Conservation (phyloP, 2,797 vertebrate genomes). For the Danio albolineatus region DNA sequence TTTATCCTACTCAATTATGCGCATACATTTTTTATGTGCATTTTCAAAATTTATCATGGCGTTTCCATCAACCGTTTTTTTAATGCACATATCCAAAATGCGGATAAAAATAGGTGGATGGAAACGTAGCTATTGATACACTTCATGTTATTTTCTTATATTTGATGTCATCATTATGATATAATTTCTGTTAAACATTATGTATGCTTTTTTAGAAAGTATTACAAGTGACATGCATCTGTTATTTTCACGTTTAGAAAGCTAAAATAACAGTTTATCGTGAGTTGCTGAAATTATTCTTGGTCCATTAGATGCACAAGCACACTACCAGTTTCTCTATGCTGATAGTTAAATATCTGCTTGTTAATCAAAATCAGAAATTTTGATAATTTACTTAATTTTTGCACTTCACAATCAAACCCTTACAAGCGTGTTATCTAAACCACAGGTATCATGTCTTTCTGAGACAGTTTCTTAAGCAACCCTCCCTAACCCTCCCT, state of each 20-base stretch:
- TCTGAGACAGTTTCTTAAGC: constrained; percentile 39
- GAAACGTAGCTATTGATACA: too few relatives aligned
- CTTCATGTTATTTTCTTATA: too few relatives aligned
- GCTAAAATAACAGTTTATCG: background rate
- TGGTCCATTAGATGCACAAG: background rate
- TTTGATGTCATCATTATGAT: too few relatives aligned
- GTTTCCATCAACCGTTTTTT: too few relatives aligned
- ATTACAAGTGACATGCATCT: too few relatives aligned
- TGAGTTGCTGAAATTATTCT: background rate
- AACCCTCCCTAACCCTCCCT: constrained; percentile 44
- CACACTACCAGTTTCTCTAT: background rate
- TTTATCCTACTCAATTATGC: too few relatives aligned
- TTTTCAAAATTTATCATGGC: too few relatives aligned
- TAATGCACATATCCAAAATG: too few relatives aligned
- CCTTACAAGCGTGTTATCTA: background rate
- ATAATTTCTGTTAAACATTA: too few relatives aligned
- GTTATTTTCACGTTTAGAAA: background rate
- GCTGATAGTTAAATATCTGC: background rate
- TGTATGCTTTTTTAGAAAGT: too few relatives aligned
- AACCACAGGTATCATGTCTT: constrained; percentile 48
- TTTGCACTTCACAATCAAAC: background rate
- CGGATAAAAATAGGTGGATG: too few relatives aligned
- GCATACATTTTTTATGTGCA: too few relatives aligned
- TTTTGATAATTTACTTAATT: background rate
- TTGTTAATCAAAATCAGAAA: background rate